Conservation (phyloP, 2,113 vertebrate genomes). For the Alligator sinensis region DNA sequence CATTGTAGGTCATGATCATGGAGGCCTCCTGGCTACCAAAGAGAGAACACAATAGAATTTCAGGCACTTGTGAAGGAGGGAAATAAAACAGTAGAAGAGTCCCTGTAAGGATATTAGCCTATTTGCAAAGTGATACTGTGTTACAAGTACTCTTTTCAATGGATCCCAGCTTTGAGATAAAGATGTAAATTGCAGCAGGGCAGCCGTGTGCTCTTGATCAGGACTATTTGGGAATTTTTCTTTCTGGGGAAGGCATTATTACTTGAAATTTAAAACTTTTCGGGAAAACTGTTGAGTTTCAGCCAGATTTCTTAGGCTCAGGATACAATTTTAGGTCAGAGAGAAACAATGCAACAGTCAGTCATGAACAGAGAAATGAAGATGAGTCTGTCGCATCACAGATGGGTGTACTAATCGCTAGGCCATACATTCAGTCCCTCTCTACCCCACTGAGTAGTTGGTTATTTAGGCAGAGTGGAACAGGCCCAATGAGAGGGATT, state of each 20-base stretch:
- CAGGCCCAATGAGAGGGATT: too few species aligned
- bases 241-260: too few species aligned
- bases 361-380: too few species aligned
- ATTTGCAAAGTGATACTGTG: background rate
- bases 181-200: background rate
- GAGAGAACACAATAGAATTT: background rate
- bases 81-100: background rate
- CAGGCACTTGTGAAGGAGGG: background rate
- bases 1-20: fast-evolving
- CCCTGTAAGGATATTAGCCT: background rate
- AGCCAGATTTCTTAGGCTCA: background rate
- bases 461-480: too few species aligned
- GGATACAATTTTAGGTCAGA: background rate
- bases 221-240: too few species aligned
- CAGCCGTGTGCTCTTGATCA: background rate
- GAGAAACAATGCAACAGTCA: background rate
- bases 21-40: background rate
- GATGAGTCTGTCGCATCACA: too few species aligned
- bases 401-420: too few species aligned
- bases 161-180: background rate
- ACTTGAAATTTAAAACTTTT: too few species aligned
- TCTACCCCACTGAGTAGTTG: too few species aligned
- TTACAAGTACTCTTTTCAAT: too few species aligned
- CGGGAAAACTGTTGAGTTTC: background rate
- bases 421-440: too few species aligned